These are phyloP conservation scores for Anthonomus grandis DNA, from an alignment of 1,140 invertebrate species.

Conservation along the genomic window DNA sequence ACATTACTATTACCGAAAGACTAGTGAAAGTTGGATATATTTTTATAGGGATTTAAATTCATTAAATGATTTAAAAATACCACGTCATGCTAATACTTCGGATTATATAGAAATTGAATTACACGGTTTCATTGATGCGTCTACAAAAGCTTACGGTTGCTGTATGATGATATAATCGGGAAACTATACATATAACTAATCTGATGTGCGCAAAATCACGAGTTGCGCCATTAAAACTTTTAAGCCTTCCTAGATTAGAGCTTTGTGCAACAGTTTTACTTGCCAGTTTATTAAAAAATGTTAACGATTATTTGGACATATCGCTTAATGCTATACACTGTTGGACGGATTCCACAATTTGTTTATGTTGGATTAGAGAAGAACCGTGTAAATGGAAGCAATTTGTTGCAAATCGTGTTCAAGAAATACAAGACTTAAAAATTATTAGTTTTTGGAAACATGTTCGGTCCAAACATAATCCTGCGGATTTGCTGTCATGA, in stretches of 20 bases:
- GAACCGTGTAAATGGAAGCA: slow-evolving; percentile 39
- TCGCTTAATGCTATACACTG: slow-evolving; percentile 27
- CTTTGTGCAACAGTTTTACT: slow-evolving; percentile 40
- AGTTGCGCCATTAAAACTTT: slow-evolving; percentile 31
- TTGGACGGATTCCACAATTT: slow-evolving; percentile 48
- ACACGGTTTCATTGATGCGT: slow-evolving; percentile 43
- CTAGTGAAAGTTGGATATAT: not conserved
- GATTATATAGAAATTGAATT: too few relatives aligned
- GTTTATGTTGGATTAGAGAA: slow-evolving; percentile 46
- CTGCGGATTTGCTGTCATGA: slow-evolving; percentile 49
- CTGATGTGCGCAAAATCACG: slow-evolving; percentile 32
- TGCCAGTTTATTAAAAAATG: slow-evolving; percentile 28
- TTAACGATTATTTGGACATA: slow-evolving; percentile 30
- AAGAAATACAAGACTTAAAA: slow-evolving; percentile 39
- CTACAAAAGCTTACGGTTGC: slow-evolving; percentile 35
- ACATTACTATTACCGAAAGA: slow-evolving; percentile 27
- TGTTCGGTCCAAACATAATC: slow-evolving; percentile 43
- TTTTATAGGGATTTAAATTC: not conserved
- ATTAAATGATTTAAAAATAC: slow-evolving; percentile 16
- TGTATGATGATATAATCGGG: too few relatives aligned
- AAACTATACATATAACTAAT: too few relatives aligned
- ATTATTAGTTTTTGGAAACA: slow-evolving; percentile 45
- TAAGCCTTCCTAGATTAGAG: slow-evolving; percentile 33
- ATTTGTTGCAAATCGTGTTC: slow-evolving; percentile 48
- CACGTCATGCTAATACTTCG: not conserved